Percentiles rank a stretch among this genome's conserved stretches.
These are phyloP conservation scores for Tenthredo notha DNA, from an alignment of 2,888 invertebrate species.

Conservation along the genomic window DNA sequence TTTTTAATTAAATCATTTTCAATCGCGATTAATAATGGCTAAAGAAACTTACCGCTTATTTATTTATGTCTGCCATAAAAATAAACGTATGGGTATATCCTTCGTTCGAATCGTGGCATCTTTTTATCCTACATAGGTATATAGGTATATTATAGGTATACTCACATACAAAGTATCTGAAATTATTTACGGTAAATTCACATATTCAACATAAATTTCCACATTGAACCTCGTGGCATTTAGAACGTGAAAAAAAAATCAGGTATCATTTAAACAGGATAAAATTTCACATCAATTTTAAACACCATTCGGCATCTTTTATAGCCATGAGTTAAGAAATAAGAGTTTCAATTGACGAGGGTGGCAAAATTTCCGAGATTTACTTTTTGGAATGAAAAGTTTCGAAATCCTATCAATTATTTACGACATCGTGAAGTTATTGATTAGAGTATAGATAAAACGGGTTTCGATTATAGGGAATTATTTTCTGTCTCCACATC, in stretches of 20 bases:
- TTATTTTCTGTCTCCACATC: too few relatives aligned
- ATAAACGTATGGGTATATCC: background rate
- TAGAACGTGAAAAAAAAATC: background rate
- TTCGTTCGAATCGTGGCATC: background rate
- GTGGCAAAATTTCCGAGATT: background rate
- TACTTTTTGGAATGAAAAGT: too few relatives aligned
- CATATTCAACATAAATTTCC: constrained; percentile 1
- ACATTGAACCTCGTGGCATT: background rate
- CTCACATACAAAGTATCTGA: background rate
- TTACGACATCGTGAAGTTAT: too few relatives aligned
- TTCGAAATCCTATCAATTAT: too few relatives aligned
- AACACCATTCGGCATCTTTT: background rate
- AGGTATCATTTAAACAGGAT: background rate
- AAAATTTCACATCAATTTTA: background rate
- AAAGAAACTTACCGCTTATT: background rate
- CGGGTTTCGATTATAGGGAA: too few relatives aligned
- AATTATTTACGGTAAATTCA: constrained; percentile 36
- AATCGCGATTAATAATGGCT: background rate
- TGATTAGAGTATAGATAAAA: too few relatives aligned
- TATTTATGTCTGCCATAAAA: constrained; percentile 34
- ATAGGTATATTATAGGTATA: too few relatives aligned
- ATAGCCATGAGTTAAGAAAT: background rate
- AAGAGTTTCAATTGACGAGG: background rate
- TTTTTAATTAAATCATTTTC: constrained; percentile 29
- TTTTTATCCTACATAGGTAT: background rate